Percentiles rank a stretch among this genome's conserved stretches.
These are phyloP conservation scores for Pachypeltis micranthus DNA, from an alignment of 1,140 invertebrate species.

Conservation along the genomic window DNA sequence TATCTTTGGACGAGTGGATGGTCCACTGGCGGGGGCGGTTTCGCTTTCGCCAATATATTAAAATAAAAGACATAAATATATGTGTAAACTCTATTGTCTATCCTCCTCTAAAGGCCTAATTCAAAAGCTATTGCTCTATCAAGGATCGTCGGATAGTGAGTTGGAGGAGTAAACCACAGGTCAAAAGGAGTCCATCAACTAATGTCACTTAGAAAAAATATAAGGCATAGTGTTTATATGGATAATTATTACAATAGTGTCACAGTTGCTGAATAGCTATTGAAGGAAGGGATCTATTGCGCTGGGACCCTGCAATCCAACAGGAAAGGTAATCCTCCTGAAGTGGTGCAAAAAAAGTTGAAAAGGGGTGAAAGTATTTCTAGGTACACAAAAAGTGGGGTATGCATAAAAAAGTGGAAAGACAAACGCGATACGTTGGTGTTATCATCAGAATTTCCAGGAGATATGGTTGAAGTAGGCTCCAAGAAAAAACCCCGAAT, in stretches of 20 bases:
- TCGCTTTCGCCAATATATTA: slow-evolving; percentile 7
- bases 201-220: neutral
- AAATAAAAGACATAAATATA: neutral
- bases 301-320: neutral
- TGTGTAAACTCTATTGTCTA: neutral
- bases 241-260: neutral
- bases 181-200: neutral
- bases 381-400: neutral
- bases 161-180: neutral
- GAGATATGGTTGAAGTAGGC: slow-evolving; percentile 18
- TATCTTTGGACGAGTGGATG: neutral
- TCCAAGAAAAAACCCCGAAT: slow-evolving; percentile 16
- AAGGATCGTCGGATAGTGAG: neutral
- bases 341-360: neutral
- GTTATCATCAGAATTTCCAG: slow-evolving; percentile 27
- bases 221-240: neutral
- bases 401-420: slow-evolving; percentile 31
- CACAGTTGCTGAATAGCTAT: neutral
- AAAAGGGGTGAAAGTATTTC: neutral
- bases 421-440: slow-evolving; percentile 30
- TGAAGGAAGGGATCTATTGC: neutral
- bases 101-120: neutral
- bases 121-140: neutral
- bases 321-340: neutral
- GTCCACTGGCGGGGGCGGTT: neutral